A percentile compares a stretch with the other conserved stretches of the same genome.
Conservation (phyloP, 2,113 vertebrate genomes). For the Etheostoma spectabile region DNA sequence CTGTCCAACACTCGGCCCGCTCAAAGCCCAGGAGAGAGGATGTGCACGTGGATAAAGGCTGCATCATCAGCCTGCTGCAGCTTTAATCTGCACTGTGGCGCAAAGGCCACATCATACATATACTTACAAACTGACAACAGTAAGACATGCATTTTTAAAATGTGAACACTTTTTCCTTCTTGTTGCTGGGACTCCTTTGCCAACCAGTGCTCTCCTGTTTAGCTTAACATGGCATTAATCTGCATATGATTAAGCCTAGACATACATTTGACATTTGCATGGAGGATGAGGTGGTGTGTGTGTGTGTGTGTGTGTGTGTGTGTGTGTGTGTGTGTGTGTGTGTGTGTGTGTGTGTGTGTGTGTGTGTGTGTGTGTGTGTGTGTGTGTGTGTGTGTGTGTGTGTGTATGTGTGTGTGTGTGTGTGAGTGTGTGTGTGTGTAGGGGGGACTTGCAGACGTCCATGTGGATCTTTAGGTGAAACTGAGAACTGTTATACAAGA, state of each 20-base stretch:
- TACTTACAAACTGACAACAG: slow-evolving; percentile 19
- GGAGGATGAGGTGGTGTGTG: slow-evolving; percentile 39
- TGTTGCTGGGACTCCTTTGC: slow-evolving; percentile 12
- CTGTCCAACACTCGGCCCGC: slow-evolving; percentile 57
- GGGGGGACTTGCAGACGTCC: slow-evolving; percentile 55
- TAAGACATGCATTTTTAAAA: slow-evolving; percentile 36
- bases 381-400: slow-evolving; percentile 15
- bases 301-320: slow-evolving; percentile 39
- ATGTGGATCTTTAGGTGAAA: slow-evolving; percentile 63
- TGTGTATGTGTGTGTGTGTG: slow-evolving; percentile 30
- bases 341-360: slow-evolving; percentile 33
- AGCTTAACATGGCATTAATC: slow-evolving; percentile 76
- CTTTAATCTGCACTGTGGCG: slow-evolving; percentile 4
- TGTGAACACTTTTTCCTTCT: slow-evolving; percentile 29
- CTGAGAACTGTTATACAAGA: slow-evolving; percentile 57
- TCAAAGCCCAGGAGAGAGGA: slow-evolving; percentile 59
- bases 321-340: neutral
- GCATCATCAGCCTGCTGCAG: slow-evolving; percentile 26
- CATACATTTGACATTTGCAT: slow-evolving; percentile 69
- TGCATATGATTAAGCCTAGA: slow-evolving; percentile 76
- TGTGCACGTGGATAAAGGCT: slow-evolving; percentile 40
- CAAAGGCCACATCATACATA: slow-evolving; percentile 15
- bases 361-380: slow-evolving; percentile 18
- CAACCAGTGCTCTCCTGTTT: slow-evolving; percentile 54
- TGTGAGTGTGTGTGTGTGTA: neutral